A percentile compares a stretch with the other conserved stretches of the same genome.
Evolutionary conservation across 2,888 invertebrate species (phyloP).

Genomic region (Furcula furcula): DNA sequence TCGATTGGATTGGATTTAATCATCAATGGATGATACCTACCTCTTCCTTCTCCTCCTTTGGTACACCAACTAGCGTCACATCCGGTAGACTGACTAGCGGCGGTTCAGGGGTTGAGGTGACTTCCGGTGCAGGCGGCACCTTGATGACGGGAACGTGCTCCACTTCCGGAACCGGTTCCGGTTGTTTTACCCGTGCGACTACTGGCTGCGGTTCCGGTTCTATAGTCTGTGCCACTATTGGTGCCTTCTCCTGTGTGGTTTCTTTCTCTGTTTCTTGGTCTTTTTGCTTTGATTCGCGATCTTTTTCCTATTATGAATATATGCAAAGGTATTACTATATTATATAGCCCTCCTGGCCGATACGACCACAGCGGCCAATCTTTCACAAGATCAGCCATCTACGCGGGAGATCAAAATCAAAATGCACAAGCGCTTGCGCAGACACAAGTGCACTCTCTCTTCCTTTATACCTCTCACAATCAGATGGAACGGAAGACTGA

Average conservation of each 20-base stretch:
- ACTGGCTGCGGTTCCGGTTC: conserved; percentile 6
- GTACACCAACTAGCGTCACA: conserved; percentile 61
- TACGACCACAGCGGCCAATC: no score
- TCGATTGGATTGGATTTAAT: no score
- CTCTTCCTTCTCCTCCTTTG: conserved; percentile 57
- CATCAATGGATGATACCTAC: no score
- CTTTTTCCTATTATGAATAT: conserved; percentile 59
- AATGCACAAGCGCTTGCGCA: no score
- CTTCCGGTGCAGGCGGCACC: conserved; percentile 9
- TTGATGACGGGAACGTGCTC: neutral
- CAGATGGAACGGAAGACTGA: no score
- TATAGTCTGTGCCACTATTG: no score
- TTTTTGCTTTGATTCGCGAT: conserved; percentile 44
- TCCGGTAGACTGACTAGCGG: conserved; percentile 53
- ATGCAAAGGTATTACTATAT: no score
- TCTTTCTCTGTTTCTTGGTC: conserved; percentile 16
- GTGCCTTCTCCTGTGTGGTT: neutral
- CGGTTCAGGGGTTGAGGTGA: conserved; percentile 11
- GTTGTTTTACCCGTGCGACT: neutral
- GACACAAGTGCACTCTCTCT: no score
- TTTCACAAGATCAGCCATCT: no score
- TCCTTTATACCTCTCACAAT: no score
- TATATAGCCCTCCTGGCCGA: no score
- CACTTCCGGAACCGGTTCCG: neutral
- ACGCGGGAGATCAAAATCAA: no score